Conservation (phyloP, 2,888 invertebrate genomes). For the Amiota communis region DNA sequence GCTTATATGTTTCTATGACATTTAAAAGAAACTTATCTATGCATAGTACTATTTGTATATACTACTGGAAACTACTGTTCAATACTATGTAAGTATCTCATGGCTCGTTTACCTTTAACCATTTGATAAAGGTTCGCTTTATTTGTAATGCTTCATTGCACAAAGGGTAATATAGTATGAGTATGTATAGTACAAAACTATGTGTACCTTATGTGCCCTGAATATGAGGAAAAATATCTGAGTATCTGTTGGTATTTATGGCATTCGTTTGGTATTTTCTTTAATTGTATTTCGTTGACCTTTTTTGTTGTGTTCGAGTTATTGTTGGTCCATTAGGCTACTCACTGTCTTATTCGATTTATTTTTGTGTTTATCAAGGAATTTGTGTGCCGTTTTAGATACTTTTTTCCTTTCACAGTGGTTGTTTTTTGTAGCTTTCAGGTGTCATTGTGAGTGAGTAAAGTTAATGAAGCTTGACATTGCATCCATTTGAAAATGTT, state of each 20-base stretch:
- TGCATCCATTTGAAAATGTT: neutral
- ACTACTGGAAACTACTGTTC: no score
- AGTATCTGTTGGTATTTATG: slow-evolving; percentile 12
- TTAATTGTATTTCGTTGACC: slow-evolving; percentile 2
- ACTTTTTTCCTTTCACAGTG: neutral
- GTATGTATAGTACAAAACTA: neutral
- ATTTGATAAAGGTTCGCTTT: slow-evolving; percentile 4
- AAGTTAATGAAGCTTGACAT: slow-evolving; percentile 25
- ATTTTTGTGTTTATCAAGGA: slow-evolving; percentile 8
- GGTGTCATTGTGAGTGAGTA: slow-evolving; percentile 16
- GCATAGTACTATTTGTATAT: no score
- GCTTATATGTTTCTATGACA: no score
- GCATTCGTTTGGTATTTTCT: slow-evolving; percentile 14
- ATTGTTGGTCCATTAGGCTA: slow-evolving; percentile 14
- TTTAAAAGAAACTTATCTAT: no score
- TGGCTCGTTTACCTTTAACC: neutral
- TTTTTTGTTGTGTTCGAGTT: neutral
- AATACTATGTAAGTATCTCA: neutral
- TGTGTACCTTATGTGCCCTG: no score
- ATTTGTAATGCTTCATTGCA: slow-evolving; percentile 15
- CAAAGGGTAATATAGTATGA: slow-evolving; percentile 4
- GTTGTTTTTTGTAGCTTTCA: neutral
- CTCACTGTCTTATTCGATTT: slow-evolving; percentile 10
- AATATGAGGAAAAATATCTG: neutral
- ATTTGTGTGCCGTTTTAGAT: slow-evolving; percentile 10